Evolutionary conservation across 1,140 invertebrate species (phyloP), one percentile per base, ranked within the genome.

Genomic region (Orchestia grillus): DNA sequence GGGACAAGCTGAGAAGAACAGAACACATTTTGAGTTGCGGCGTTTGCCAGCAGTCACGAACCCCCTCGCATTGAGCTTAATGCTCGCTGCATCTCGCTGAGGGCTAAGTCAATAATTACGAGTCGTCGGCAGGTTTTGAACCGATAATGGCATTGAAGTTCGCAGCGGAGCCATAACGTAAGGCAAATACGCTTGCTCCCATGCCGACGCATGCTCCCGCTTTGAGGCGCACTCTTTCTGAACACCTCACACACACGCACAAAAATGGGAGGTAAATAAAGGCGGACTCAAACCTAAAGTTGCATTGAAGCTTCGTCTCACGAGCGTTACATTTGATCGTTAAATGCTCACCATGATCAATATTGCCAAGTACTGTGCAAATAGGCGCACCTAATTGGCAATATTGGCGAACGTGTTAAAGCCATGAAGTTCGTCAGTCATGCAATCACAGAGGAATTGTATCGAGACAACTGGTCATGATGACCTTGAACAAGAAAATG

Each of bases 121-220:
- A 47, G 44, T 44, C 44, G 43, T 94, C 44, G 92, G 4, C 43
- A n/a, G 11, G 92, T 94, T 44, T 44, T 94, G 92, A 94, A 94
- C 92, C 44, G 92, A 94, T 94, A 94, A 94, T 94, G 92, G 92
- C 92, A 94, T 44, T 45, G 92, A 94, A 94, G 92, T 94, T 94
- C 44, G 19, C 36, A 94, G 92, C 41, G 92, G 16, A 45, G 92
- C 92, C 92, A 94, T 94, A 94, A 94, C 47, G 92, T 44, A 94
- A 47, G 44, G 92, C 92, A 94, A 94, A 94, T 94, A 94, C 36
- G 92, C 92, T 94, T 47, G 41, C 88, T 91, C 88, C 40, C 92
- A 94, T 41, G 88, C 92, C 92, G 88, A 43, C 11, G 44, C 41
- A 36, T 47, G 92, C 44, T 47, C 36, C 19, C 19, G 44, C 92